Base-by-base conservation (phyloP, 2,797 vertebrate genomes). In the Gobio occitaniae region DNA sequence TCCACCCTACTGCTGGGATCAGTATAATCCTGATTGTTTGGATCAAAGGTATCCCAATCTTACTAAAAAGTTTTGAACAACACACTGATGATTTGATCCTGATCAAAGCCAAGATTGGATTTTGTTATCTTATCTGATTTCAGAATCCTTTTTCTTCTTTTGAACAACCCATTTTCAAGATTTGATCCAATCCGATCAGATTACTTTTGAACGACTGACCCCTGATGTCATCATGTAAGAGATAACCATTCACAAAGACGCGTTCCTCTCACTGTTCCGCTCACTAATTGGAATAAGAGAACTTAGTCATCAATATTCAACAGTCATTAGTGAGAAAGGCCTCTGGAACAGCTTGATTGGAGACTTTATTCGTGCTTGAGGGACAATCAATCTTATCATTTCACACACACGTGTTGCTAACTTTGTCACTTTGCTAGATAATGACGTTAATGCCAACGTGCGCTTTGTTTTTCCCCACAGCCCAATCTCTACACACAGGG, bases 401-500 rank as follows among this genome's bases (percentile, higher is more conserved):
- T 77, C 50, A 56, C 32, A 69, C 2, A 2, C 13, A 38, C 2
- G 12, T 56, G 32, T 50, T 76, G 4, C 19, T 76, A 61, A 61
- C 54, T 63, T 82, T 59, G 13, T 65, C 11, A 32, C 74, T 69
- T 52, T 38, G 3, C 15, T 8, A 25, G 71, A 66, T 44, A 21
- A 8, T 56, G 15, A 44, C 8, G 25, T 72, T 63, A 76, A 66
- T 77, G 32, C 5, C n/a, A 76, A 36, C 44, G 21, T n/a, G 56
- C 56, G 11, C 25, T 78, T 41, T 79, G 13, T 72, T 69, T 70
- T 87, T 56, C 82, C 87, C 61, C 16, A 1, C 91, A 96, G 95
- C 93, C 81, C n/a, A 92, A 95, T 48, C 91, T 94, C 75, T 90
- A 93, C 78, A 92, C 92, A 47, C 93, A 93, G 85, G 92, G 91